Base-by-base conservation (phyloP, 2,888 invertebrate species). In the Prosopocoilus inquinatus region DNA sequence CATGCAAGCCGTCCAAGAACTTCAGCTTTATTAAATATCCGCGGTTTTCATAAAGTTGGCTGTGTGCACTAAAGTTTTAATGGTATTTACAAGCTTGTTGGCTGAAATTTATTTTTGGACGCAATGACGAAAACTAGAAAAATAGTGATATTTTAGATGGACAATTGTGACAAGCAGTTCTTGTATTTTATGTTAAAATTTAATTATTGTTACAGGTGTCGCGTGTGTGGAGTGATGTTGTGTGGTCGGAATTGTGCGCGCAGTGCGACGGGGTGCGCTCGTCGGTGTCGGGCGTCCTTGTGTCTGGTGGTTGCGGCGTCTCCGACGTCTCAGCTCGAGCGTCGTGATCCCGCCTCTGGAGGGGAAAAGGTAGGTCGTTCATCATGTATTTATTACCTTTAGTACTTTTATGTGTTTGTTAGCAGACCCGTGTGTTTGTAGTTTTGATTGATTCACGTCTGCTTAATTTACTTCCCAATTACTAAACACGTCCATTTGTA, bases 271-370 rank as follows among this genome's bases (percentile, higher is more conserved):
- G 58, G 61, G 61, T 64, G 64, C 63, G 59, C 55, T 57, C 59
- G 55, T 55, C 62, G 62, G 59, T 53, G 62, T 59, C 62, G 63
- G 72, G 71, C 72, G 72, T 72, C 72, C 67, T 66, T 67, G 67
- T 66, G 71, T 70, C 69, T 69, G 66, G 66, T 64, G 67, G 64
- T 66, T 65, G 61, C 63, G 67, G 68, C 68, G 67, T 65, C 68
- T 66, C 64, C 67, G 64, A 58, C 68, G 63, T 63, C 65, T 61
- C 63, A 16, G 47, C 33, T 33, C 34, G 32, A 33, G 28, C 35
- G 47, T 33, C 34, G 35, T 34, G 47, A 47, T 15, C 33, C 47
- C 33, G 47, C 34, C 33, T 34, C 49, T 57, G 63, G 66, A 63
- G 67, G 67, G 66, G 64, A 63, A 63, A 67, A 69, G 68, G 69